Conservation (phyloP, 2,113 vertebrate genomes). For the Phycodurus eques region DNA sequence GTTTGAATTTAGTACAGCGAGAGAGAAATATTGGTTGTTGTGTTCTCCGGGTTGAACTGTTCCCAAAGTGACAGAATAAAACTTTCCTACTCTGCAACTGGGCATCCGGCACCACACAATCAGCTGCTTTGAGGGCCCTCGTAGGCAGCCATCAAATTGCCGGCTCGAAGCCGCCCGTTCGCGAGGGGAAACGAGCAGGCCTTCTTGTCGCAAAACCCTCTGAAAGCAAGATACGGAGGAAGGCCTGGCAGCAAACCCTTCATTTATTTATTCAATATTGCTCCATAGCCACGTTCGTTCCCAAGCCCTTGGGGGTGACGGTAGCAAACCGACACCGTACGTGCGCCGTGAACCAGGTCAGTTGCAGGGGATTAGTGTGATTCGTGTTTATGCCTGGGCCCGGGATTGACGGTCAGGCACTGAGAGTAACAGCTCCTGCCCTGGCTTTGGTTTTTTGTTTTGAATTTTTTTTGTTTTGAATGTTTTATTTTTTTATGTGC, state of each 20-base stretch:
- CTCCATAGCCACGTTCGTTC: slow-evolving; percentile 22
- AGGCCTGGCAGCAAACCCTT: slow-evolving; percentile 40
- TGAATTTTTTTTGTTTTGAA: neutral
- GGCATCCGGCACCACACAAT: slow-evolving; percentile 4
- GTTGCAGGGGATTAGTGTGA: slow-evolving; percentile 31
- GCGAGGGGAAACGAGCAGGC: slow-evolving; percentile 26
- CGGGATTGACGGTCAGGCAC: slow-evolving; percentile 24
- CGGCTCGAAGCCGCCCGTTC: slow-evolving; percentile 46
- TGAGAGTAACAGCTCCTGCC: slow-evolving; percentile 17
- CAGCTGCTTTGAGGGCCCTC: slow-evolving; percentile 22
- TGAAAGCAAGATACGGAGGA: slow-evolving; percentile 46
- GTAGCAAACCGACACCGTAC: slow-evolving; percentile 27
- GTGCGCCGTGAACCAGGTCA: slow-evolving; percentile 39
- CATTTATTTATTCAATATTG: slow-evolving; percentile 35
- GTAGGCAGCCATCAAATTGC: slow-evolving; percentile 34
- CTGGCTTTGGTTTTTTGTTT: neutral
- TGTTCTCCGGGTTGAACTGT: no score
- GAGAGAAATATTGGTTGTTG: no score
- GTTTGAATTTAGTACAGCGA: no score
- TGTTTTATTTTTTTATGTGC: slow-evolving; percentile 5
- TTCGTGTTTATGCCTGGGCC: slow-evolving; percentile 25
- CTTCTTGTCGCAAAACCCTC: slow-evolving; percentile 47
- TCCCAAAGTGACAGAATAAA: no score
- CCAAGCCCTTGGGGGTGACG: slow-evolving; percentile 29
- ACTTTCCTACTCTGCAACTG: slow-evolving; percentile 29